Evolutionary conservation across 2,888 invertebrate species (phyloP).

Genomic region (Enchytraeus crypticus): DNA sequence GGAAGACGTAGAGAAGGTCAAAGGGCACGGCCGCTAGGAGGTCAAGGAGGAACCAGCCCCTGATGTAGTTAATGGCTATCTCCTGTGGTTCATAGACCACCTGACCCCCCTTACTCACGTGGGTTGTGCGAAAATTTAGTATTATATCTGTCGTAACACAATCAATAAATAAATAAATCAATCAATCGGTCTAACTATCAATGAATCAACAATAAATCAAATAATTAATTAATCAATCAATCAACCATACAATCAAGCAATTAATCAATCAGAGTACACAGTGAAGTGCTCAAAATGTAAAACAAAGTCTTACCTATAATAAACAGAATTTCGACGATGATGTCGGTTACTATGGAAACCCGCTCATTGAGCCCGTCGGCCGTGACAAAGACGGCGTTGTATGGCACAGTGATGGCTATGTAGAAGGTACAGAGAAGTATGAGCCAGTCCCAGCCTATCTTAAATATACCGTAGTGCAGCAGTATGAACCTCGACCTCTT

Average conservation of each 20-base stretch:
- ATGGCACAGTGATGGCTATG: conserved; percentile 89
- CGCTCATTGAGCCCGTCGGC: conserved; percentile 50
- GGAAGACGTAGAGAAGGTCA: conserved; percentile 66
- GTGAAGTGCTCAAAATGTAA: not conserved
- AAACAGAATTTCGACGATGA: conserved; percentile 86
- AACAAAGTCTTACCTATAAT: conserved; percentile 69
- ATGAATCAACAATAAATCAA: not conserved
- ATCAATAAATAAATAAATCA: not conserved
- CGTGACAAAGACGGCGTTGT: conserved; percentile 71
- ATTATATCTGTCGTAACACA: conserved; percentile 66
- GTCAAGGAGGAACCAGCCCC: conserved; percentile 88
- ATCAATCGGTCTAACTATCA: not conserved
- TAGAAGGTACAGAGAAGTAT: conserved; percentile 91
- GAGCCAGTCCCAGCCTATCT: conserved; percentile 96
- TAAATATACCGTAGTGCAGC: conserved; percentile 90
- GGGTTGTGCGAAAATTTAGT: conserved; percentile 90
- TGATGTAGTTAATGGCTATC: conserved; percentile 85
- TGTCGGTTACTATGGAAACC: conserved; percentile 64
- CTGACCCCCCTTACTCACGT: conserved; percentile 87
- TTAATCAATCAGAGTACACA: not conserved
- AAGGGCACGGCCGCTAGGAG: conserved; percentile 88
- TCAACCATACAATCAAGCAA: not conserved
- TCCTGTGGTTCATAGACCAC: conserved; percentile 82
- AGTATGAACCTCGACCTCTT: conserved; percentile 87
- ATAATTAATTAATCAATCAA: not conserved